Base-by-base conservation (phyloP, 2,888 invertebrate genomes). In the Folsomia manolachei region DNA sequence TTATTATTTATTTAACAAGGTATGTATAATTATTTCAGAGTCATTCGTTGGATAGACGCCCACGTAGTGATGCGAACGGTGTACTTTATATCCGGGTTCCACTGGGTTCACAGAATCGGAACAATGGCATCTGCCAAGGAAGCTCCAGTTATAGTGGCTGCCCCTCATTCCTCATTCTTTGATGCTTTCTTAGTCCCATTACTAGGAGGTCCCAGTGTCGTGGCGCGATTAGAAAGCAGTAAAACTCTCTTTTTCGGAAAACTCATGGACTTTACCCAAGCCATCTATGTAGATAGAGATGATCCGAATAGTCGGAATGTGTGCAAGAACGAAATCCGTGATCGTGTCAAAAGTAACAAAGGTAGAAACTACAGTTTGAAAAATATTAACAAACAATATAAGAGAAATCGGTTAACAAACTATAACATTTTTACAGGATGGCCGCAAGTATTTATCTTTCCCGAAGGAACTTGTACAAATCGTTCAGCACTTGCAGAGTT, bases 381-480 rank as follows among this genome's bases (percentile, higher is more conserved):
- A n/a, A n/a, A 21, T 4, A 56, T 4, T 56, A 52, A 52, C 23
- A 4, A 56, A 23, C 2, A 21, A 11, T 21, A 56, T 56, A 52
- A 14, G 18, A 11, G 52, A 52, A 52, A 52, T 52, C 18, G 18
- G 52, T 11, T 52, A 14, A 11, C 18, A 18, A 52, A 52, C 11
- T 52, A 18, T 14, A 52, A 52, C 52, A 14, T 18, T 52, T 14
- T n/a, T n/a, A n/a, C n/a, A n/a, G n/a, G n/a, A n/a, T 97, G 96
- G 95, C 95, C 95, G 0, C 94, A 94, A 88, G 90, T 97, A 68
- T 88, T 95, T 74, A 95, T 97, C 82, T 97, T 97, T 84, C 95
- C 97, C 0, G 97, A 97, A 84, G 97, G 97, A 64, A 97, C 97
- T 0, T 97, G 96, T 84, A 95, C 97, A 27, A 97, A 97, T 85